Percentiles rank a stretch among this genome's conserved stretches.
Conservation (phyloP, 2,888 invertebrate species). For the Dicyrtomina minuta region DNA sequence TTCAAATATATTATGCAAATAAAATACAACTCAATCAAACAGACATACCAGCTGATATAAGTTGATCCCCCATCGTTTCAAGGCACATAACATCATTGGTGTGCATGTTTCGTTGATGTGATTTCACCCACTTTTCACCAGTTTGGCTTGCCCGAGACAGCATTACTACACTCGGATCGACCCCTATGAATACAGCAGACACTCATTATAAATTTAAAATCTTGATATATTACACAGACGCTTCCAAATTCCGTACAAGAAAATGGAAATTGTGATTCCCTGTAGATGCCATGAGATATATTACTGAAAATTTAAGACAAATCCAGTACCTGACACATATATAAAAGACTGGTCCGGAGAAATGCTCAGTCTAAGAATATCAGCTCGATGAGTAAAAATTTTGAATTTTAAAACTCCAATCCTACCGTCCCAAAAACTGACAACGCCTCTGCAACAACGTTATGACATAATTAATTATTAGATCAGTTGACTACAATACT, state of each 20-base stretch:
- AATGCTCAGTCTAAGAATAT: constrained; percentile 73
- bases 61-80: constrained; percentile 64
- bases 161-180: constrained; percentile 76
- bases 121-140: constrained; percentile 76
- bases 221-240: neutral
- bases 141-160: constrained; percentile 68
- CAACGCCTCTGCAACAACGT: constrained; percentile 65
- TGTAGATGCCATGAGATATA: too few species aligned
- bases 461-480: neutral
- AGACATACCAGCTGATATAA: constrained; percentile 71
- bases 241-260: neutral
- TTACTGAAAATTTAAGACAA: too few species aligned
- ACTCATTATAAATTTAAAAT: neutral
- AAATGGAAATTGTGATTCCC: too few species aligned
- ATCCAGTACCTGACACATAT: constrained; percentile 73
- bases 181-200: constrained; percentile 56
- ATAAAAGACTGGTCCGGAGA: constrained; percentile 69
- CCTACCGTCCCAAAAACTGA: constrained; percentile 85
- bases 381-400: constrained; percentile 76
- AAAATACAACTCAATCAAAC: neutral
- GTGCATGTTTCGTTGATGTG: constrained; percentile 75
- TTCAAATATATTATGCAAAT: neutral
- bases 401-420: constrained; percentile 76
- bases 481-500: neutral
- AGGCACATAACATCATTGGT: constrained; percentile 83